Evolutionary conservation across 2,797 vertebrate genomes (phyloP), one percentile per base, ranked within the genome.

Genomic region (Ctenopoma kingsleyae): DNA sequence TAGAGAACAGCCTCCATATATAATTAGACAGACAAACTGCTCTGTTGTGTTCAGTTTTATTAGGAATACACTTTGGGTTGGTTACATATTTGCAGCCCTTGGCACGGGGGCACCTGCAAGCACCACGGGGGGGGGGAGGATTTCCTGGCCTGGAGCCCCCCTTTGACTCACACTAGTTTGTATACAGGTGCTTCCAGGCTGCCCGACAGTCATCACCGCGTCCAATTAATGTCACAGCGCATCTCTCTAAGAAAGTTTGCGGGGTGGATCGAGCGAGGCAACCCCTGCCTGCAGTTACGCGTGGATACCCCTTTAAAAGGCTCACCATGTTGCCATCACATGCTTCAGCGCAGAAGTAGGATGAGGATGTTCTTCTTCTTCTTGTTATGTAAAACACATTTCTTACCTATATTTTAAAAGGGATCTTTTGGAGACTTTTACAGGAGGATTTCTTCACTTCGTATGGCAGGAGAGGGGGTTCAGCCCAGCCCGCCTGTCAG

Each of bases 281-380:
- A 22, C 23, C 64, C 15, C 32, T 2, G 52, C 20, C 62, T 35
- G 48, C 65, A 64, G 80, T 68, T 59, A 58, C 71, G 82, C 85
- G 80, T 84, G 74, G 88, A 83, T 91, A 74, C 84, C 92, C 86
- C 93, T 93, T 93, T 93, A 93, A 93, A 91, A 91, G 67, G 23
- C 82, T 82, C 88, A 79, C 91, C 89, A 87, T 85, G 91, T 85
- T 87, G 83, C 81, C 83, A 86, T 92, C 91, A 91, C 91, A 93
- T 92, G 93, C 88, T 87, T 38, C 84, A 22, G 81, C 90, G 55
- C 80, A 61, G 81, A 87, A 85, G 81, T 82, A 50, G 85, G 89
- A 85, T 87, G 89, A 87, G 84, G 86, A 86, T 85, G 78, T 83
- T 76, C 63, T 78, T 64, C 63, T 78, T 64, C 22, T 77, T 81